Base-by-base conservation (phyloP, 2,113 vertebrate genomes). In the Chaetops frenatus region DNA sequence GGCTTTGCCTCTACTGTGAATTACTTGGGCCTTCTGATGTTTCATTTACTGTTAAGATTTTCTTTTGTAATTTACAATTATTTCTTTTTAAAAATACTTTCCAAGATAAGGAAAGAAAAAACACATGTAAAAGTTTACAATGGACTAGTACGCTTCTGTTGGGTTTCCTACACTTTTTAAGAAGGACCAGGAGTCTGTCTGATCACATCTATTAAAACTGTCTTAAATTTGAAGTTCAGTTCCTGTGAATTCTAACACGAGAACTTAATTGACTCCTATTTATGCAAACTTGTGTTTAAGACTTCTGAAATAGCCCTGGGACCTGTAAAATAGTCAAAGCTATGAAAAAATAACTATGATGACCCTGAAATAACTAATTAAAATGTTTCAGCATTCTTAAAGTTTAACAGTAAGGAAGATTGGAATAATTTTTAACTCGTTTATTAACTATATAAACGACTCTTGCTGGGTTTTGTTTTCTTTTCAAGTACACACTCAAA, bases 401-500 rank as follows among this genome's bases (percentile, higher is more conserved):
- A 78, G 35, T 62, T 86, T 36, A 66, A 12, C 27, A 44, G 19
- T 69, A 65, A 35, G 33, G 50, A 74, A 81, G 56, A 67, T 1
- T 38, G 33, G 9, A 67, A 25, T 23, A 47, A 10, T 67, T 89
- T 42, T 73, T 25, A 28, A 0, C 24, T 60, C 74, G 6, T 71
- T 74, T 60, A 23, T 60, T 86, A 13, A 38, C n/a, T 36, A 0
- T 23, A 42, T 62, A 35, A 80, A 58, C 42, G 33, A 17, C 4
- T 61, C 22, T n/a, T 42, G 2, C 17, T 67, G 22, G 3, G 10
- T 15, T 77, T 78, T 18, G 3, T 4, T 27, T 81, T 71, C 65
- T 62, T 33, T 2, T 16, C 23, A 1, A 23, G 5, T 47, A 47
- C 2, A 15, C 2, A 1, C 7, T 42, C 0, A 0, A 10, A 11